These are phyloP conservation scores for Zosterops borbonicus DNA, from an alignment of 2,113 vertebrate species.

Conservation along the genomic window DNA sequence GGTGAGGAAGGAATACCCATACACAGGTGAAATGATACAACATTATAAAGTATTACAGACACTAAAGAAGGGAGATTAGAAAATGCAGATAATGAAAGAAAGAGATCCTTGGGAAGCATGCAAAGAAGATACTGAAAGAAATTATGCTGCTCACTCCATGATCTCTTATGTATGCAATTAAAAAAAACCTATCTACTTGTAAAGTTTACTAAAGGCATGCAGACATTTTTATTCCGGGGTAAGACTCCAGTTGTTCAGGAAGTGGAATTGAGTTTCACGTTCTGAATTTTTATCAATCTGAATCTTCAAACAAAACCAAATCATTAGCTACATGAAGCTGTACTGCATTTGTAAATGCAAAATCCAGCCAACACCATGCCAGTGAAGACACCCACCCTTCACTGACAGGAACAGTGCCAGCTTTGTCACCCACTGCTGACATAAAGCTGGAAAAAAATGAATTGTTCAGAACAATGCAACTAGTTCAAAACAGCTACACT, in stretches of 20 bases:
- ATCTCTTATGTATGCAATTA: background rate
- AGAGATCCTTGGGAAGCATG: background rate
- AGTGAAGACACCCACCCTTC: background rate
- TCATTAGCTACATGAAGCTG: background rate
- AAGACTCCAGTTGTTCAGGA: background rate
- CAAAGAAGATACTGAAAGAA: background rate
- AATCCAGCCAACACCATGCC: background rate
- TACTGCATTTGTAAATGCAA: background rate
- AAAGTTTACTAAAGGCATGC: background rate
- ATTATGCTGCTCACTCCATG: background rate
- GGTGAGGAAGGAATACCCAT: background rate
- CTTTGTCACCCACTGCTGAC: background rate
- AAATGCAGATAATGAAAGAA: background rate
- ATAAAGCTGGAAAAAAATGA: background rate
- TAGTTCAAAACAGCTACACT: background rate
- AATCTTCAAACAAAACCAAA: background rate
- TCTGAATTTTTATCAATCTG: background rate
- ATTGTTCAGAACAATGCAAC: background rate
- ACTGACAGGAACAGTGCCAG: background rate
- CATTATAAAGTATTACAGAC: background rate
- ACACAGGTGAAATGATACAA: rapidly evolving
- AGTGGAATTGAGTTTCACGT: background rate
- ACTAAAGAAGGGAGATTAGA: background rate
- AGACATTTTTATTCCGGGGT: background rate
- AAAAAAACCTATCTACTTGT: background rate